phyloP scores from a whole-genome alignment of 1,140 invertebrate genomes.

The Pseudomyrmex pallidus region DNA sequence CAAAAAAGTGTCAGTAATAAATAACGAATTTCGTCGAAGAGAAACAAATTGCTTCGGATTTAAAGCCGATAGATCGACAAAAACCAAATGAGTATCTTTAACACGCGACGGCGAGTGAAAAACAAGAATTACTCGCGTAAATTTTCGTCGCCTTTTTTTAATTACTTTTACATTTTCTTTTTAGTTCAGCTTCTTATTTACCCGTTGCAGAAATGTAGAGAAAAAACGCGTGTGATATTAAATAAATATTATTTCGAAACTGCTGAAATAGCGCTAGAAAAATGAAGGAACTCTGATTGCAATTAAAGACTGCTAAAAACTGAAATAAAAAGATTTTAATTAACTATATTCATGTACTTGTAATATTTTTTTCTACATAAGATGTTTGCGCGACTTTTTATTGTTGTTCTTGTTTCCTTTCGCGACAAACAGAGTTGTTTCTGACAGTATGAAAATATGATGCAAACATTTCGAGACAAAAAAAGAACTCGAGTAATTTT shows the following conservation, averaged over 20 bases:
- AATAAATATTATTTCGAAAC: neutral
- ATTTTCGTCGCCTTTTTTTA: too few species aligned
- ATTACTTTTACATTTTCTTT: neutral
- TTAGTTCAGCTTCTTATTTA: neutral
- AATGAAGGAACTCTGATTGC: neutral
- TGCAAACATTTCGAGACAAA: neutral
- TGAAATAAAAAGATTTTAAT: conserved; percentile 8
- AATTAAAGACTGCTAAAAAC: neutral
- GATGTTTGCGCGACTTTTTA: too few species aligned
- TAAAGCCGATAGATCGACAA: conserved; percentile 24
- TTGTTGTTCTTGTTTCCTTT: too few species aligned
- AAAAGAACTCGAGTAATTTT: neutral
- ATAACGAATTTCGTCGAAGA: conserved; percentile 32
- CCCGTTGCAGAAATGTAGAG: neutral
- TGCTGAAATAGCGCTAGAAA: neutral
- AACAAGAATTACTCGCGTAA: neutral
- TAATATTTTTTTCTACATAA: too few species aligned
- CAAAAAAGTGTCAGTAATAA: conserved; percentile 21
- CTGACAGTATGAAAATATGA: neutral
- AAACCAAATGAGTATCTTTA: neutral
- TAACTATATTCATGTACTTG: neutral
- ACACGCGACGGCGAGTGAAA: conserved; percentile 4
- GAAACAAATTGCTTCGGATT: conserved; percentile 34
- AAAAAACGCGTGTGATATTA: neutral
- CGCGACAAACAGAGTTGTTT: too few species aligned